These are phyloP conservation scores for Brachionus sp. DNA, from an alignment of 1,140 invertebrate species.

Conservation along the genomic window DNA sequence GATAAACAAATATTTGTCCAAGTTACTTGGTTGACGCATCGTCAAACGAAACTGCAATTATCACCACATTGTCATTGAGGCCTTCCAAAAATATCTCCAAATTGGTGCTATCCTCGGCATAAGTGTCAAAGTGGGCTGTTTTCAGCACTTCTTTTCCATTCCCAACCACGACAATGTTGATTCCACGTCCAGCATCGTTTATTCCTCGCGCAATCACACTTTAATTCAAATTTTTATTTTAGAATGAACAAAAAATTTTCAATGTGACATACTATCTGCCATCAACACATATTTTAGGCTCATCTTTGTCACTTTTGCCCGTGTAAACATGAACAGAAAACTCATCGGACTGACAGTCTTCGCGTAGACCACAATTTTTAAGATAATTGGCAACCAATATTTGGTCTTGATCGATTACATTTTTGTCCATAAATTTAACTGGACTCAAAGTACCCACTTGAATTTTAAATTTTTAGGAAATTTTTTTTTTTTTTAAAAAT, in stretches of 20 bases:
- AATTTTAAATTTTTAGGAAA: background rate
- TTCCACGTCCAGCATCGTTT: slow-evolving; percentile 60
- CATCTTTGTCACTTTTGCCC: slow-evolving; percentile 58
- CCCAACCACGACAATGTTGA: slow-evolving; percentile 60
- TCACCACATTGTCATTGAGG: slow-evolving; percentile 56
- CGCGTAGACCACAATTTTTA: slow-evolving; percentile 60
- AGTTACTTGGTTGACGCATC: slow-evolving; percentile 54
- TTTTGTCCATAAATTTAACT: background rate
- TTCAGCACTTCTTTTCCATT: slow-evolving; percentile 51
- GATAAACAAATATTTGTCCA: background rate
- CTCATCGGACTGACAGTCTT: slow-evolving; percentile 53
- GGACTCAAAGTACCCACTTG: slow-evolving; percentile 30
- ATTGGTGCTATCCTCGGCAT: slow-evolving; percentile 59
- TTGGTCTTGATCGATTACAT: slow-evolving; percentile 49
- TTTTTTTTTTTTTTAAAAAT: no score
- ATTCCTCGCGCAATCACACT: slow-evolving; percentile 57
- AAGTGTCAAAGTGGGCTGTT: slow-evolving; percentile 60
- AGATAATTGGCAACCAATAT: slow-evolving; percentile 52
- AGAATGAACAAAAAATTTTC: background rate
- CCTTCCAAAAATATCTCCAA: slow-evolving; percentile 61
- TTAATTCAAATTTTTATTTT: background rate
- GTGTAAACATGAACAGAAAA: slow-evolving; percentile 62
- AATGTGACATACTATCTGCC: slow-evolving; percentile 59
- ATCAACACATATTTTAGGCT: slow-evolving; percentile 61
- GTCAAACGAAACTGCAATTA: slow-evolving; percentile 55